Evolutionary conservation across 37 sponge, comb jelly and placozoan species (phyloP).

Genomic region (Corticium candelabrum): DNA sequence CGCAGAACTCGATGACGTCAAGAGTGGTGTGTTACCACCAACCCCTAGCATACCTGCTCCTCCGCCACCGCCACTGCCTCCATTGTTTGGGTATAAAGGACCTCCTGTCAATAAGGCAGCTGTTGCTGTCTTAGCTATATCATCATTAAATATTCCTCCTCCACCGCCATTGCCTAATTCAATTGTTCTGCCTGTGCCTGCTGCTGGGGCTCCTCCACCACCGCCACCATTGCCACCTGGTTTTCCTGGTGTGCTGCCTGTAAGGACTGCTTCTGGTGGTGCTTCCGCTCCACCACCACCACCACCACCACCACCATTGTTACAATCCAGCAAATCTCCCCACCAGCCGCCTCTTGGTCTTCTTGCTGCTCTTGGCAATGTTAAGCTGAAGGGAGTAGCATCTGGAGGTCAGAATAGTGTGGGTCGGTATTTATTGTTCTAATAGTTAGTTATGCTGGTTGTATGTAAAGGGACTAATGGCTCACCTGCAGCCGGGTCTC

Average conservation of each 20-base stretch:
- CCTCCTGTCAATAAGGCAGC: no score
- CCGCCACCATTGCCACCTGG: slow-evolving; percentile 21
- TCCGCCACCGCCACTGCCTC: slow-evolving; percentile 2
- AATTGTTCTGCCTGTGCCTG: background rate
- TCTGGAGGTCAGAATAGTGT: no score
- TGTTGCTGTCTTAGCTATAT: no score
- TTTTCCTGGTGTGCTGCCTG: background rate
- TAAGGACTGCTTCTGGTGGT: background rate
- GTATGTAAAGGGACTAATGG: no score
- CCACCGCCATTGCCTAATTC: slow-evolving; percentile 6
- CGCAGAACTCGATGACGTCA: no score
- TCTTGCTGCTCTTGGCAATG: slow-evolving; percentile 9
- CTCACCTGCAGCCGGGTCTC: background rate
- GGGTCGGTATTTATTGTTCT: no score
- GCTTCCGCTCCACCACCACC: background rate
- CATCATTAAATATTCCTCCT: background rate
- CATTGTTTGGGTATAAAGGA: background rate
- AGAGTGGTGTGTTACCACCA: background rate
- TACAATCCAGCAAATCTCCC: no score
- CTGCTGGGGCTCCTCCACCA: background rate
- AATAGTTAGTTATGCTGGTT: no score
- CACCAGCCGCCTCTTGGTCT: no score
- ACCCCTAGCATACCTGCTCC: background rate
- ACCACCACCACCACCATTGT: background rate
- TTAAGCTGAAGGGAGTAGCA: slow-evolving; percentile 15